Evolutionary conservation across 2,797 vertebrate species (phyloP).

Genomic region (Acanthurus leucopareius): DNA sequence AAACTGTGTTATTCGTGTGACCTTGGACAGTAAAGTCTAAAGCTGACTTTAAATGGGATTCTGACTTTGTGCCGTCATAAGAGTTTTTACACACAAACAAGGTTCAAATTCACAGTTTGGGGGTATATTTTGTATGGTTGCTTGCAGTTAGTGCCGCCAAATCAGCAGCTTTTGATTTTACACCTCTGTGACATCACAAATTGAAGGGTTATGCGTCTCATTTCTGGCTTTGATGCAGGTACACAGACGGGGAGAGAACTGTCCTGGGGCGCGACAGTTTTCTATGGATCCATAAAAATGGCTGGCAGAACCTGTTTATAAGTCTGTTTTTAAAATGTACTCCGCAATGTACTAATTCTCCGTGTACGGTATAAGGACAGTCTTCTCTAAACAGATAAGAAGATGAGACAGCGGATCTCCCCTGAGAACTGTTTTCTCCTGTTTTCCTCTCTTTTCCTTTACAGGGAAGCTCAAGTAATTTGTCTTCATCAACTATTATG

Average conservation of each 20-base stretch:
- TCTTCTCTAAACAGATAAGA: constrained; percentile 54
- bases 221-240: constrained; percentile 72
- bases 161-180: constrained; percentile 46
- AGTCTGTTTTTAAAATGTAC: constrained; percentile 32
- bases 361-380: constrained; percentile 36
- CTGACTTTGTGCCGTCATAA: constrained; percentile 40
- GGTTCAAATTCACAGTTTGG: constrained; percentile 52
- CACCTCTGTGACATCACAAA: constrained; percentile 63
- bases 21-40: constrained; percentile 56
- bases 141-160: constrained; percentile 32
- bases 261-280: constrained; percentile 63
- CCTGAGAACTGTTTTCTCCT: constrained; percentile 53
- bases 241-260: constrained; percentile 54
- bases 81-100: constrained; percentile 34
- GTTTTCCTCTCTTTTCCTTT: constrained; percentile 64
- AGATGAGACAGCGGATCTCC: constrained; percentile 53
- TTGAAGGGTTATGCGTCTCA: constrained; percentile 61
- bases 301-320: constrained; percentile 53
- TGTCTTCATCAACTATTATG: constrained; percentile 87
- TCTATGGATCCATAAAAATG: constrained; percentile 55
- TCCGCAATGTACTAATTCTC: constrained; percentile 26
- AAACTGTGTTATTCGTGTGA: constrained; percentile 43
- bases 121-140: constrained; percentile 30
- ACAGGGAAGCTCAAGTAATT: constrained; percentile 82
- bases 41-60: constrained; percentile 50